Conservation (phyloP, 2,888 invertebrate genomes). For the Galeruca laticollis region DNA sequence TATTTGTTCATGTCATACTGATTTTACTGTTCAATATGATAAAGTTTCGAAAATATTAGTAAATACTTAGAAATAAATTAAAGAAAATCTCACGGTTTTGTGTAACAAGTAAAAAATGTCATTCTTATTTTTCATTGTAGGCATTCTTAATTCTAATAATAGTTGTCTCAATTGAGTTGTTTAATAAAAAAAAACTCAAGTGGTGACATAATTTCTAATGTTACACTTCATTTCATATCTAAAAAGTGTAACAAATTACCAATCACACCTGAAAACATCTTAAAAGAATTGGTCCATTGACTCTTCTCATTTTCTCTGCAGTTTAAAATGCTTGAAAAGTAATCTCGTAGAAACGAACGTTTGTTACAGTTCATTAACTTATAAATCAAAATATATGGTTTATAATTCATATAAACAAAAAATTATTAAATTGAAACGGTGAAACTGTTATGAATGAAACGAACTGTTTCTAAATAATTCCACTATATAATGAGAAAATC, state of each 20-base stretch:
- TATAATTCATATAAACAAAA: neutral
- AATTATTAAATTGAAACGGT: neutral
- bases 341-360: neutral
- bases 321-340: neutral
- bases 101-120: neutral
- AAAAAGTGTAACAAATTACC: conserved; percentile 29
- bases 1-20: neutral
- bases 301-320: neutral
- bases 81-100: neutral
- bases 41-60: neutral
- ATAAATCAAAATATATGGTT: neutral
- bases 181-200: neutral
- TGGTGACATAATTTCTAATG: conserved; percentile 27
- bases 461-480: no score
- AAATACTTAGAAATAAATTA: neutral
- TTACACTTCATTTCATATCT: conserved; percentile 26
- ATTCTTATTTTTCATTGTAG: neutral
- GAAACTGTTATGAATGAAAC: no score
- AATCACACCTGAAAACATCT: conserved; percentile 14
- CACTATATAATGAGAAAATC: no score
- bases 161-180: neutral
- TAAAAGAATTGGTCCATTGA: conserved; percentile 8
- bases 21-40: neutral
- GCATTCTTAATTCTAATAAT: neutral
- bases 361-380: neutral